Evolutionary conservation across 2,797 vertebrate genomes (phyloP).

Genomic region (Acridotheres tristis): DNA sequence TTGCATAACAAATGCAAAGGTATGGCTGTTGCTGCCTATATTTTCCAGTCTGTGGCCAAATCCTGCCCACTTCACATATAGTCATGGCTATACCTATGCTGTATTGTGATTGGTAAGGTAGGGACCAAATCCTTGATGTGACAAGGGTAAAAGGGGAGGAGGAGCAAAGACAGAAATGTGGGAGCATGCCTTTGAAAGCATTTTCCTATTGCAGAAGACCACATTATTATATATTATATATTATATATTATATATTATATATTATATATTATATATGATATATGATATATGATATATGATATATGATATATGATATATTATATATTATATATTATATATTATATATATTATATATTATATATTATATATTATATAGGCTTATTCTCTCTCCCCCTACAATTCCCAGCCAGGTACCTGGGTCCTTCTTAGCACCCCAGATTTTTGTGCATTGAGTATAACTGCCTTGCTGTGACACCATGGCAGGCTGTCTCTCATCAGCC

Average conservation of each 20-base stretch:
- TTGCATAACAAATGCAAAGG: not conserved
- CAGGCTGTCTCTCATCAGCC: constrained; percentile 66
- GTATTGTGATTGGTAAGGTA: not conserved
- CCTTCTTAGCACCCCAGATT: constrained; percentile 37
- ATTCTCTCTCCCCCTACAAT: not conserved
- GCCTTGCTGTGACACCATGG: not conserved
- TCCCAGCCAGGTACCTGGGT: not conserved
- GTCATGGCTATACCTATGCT: not conserved
- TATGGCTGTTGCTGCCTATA: not conserved
- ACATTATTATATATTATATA: no score
- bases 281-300: no score
- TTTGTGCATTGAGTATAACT: not conserved
- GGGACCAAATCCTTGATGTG: not conserved
- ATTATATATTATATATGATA: no score
- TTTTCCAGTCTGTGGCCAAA: not conserved
- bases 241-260: no score
- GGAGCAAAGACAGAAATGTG: not conserved
- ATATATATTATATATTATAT: no score
- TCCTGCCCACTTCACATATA: not conserved
- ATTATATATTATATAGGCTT: not conserved
- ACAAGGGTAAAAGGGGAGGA: not conserved
- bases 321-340: no score
- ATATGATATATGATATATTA: no score
- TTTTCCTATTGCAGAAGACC: not conserved
- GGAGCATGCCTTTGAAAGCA: not conserved